Base-by-base conservation (phyloP, 1,140 invertebrate genomes). In the Plodia interpunctella region DNA sequence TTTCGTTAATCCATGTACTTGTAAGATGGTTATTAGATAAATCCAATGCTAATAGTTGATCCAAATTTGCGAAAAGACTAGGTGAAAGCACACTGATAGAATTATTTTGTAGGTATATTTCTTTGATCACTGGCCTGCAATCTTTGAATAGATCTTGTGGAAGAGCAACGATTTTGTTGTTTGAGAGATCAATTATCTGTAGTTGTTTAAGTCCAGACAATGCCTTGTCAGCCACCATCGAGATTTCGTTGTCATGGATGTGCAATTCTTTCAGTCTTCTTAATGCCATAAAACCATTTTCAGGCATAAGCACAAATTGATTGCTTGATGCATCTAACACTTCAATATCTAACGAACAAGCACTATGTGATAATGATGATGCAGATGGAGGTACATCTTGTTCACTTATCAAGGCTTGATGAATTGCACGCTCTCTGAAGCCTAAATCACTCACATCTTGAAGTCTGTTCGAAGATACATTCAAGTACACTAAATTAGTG, bases 81-180 rank as follows among this genome's bases (percentile, higher is more conserved):
- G 95, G 94, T 56, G 95, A 94, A 44, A 97, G 87, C 8, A 94
- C 94, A 75, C 93, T 94, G 52, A 97, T 96, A 51, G 94, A 96
- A 91, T 97, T 98, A 84, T 97, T 97, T 80, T 96, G 94, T 70
- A 97, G 83, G 79, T 96, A 94, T 65, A 98, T 93, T 90, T 97
- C 95, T 88, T 95, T 95, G 58, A 98, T 93, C 15, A 94, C 93
- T 58, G 94, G 93, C 10, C 92, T 91, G 63, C 93, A 92, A 78
- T 97, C 96, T 72, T 92, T 92, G 66, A 98, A 97, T 58, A 97
- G 87, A 68, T 94, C 94, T 25, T 94, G 92, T n/a, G 97, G 96
- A 60, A 98, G 87, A 20, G 96, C 94, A 2, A 96, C 95, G 49
- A 98, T 94, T 92, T 95, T 95, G 85, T 97, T 98, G 68, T 94